Conservation (phyloP, 2,113 vertebrate genomes). For the Chaetodon trifascialis region DNA sequence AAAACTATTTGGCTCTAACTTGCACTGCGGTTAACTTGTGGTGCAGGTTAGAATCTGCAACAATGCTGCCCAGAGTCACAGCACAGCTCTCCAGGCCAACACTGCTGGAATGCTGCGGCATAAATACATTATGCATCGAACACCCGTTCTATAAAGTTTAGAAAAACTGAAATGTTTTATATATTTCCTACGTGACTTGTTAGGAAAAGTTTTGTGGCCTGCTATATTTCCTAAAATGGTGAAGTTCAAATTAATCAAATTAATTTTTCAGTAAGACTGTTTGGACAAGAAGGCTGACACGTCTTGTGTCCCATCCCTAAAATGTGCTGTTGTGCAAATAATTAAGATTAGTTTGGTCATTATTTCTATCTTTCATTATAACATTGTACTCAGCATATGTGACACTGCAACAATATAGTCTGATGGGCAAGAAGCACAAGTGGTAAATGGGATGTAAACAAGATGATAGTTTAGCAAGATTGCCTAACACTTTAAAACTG, state of each 20-base stretch:
- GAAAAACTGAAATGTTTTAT: slow-evolving; percentile 1
- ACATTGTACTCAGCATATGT: not conserved
- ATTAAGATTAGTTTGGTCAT: not conserved
- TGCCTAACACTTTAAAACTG: not conserved
- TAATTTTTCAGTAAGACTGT: not conserved
- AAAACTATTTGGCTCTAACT: slow-evolving; percentile 46
- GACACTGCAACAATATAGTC: not conserved
- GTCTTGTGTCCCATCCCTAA: not conserved
- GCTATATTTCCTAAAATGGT: slow-evolving; percentile 5
- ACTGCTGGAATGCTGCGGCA: slow-evolving; percentile 28
- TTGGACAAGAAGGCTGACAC: not conserved
- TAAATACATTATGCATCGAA: slow-evolving; percentile 40
- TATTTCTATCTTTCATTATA: not conserved
- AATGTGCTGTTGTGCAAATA: not conserved
- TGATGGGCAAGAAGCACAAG: not conserved
- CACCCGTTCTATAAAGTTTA: slow-evolving; percentile 10
- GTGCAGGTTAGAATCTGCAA: slow-evolving; percentile 21
- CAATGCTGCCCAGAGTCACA: slow-evolving; percentile 18
- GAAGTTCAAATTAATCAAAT: slow-evolving; percentile 1
- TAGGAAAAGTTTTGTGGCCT: not conserved
- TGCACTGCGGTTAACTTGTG: slow-evolving; percentile 32
- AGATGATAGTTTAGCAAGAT: not conserved
- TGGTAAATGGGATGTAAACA: not conserved
- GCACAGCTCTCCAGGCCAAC: not conserved
- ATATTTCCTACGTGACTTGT: slow-evolving; percentile 13